phyloP scores from a whole-genome alignment of 2,113 vertebrate species.

The Pelecanoides urinatrix region DNA sequence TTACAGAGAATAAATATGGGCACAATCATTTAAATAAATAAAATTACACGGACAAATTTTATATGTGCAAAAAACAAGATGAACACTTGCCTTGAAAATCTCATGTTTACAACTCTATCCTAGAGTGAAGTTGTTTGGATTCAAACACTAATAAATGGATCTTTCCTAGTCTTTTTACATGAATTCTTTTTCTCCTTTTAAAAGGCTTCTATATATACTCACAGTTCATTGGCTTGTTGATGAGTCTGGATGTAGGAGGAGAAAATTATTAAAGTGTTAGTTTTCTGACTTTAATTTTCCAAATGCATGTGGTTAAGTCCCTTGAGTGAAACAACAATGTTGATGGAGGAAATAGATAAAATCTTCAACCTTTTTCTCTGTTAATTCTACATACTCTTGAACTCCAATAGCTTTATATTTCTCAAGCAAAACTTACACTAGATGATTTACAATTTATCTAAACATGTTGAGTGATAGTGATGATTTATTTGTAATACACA shows the following conservation, averaged over 20 bases:
- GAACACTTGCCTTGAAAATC: not conserved
- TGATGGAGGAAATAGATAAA: constrained; percentile 28
- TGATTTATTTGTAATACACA: constrained; percentile 54
- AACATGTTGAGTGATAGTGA: not conserved
- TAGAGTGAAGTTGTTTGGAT: not conserved
- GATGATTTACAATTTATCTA: constrained; percentile 33
- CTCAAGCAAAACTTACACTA: not conserved
- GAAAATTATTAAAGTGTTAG: constrained; percentile 19
- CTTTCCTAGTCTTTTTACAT: not conserved
- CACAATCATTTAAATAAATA: not conserved
- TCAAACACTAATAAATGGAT: not conserved
- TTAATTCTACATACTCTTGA: not conserved
- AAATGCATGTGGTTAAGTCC: constrained; percentile 14
- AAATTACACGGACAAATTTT: not conserved
- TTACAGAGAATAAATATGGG: not conserved
- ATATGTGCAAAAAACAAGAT: not conserved
- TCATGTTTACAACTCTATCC: not conserved
- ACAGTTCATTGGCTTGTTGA: not conserved
- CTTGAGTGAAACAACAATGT: constrained; percentile 11
- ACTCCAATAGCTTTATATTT: not conserved
- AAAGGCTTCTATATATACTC: not conserved
- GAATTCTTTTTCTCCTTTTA: not conserved
- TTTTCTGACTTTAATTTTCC: constrained; percentile 40
- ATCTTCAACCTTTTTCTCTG: not conserved
- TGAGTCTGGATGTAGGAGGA: not conserved